Conservation (phyloP, 2,113 vertebrate species). For the Erythrolamprus reginae region DNA sequence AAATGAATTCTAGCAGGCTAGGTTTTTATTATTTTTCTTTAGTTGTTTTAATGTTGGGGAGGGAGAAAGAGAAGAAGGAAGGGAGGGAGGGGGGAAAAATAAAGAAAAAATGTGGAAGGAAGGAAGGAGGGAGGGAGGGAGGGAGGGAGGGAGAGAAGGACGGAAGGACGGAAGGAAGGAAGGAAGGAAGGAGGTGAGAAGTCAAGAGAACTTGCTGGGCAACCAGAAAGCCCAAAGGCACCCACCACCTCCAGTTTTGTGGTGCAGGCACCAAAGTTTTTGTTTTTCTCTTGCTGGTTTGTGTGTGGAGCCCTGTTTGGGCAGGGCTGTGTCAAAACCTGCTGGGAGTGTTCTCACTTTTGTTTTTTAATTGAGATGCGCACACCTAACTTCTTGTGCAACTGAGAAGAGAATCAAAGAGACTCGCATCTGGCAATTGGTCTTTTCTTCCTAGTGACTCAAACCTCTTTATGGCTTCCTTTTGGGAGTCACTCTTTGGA, state of each 20-base stretch:
- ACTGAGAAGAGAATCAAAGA: conserved; percentile 56
- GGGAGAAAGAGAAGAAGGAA: no score
- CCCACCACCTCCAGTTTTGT: conserved; percentile 21
- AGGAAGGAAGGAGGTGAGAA: background rate
- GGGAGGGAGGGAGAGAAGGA: background rate
- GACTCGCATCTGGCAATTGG: conserved; percentile 37
- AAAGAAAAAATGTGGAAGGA: no score
- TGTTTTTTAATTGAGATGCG: conserved; percentile 32
- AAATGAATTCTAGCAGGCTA: no score
- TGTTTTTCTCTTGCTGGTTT: conserved; percentile 37
- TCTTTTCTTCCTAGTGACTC: conserved; percentile 56
- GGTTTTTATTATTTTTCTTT: no score
- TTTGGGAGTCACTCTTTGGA: conserved; percentile 42
- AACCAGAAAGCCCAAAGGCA: conserved; percentile 7
- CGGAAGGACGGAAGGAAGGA: background rate
- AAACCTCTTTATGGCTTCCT: conserved; percentile 44
- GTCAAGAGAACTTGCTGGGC: background rate
- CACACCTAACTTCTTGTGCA: conserved; percentile 50
- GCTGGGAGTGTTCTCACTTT: conserved; percentile 24
- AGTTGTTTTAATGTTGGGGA: no score
- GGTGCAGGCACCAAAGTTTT: conserved; percentile 17
- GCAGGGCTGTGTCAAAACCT: conserved; percentile 45
- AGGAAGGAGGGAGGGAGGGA: no score
- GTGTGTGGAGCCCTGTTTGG: conserved; percentile 14
- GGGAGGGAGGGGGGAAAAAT: no score